Evolutionary conservation across 2,113 vertebrate genomes (phyloP).

Genomic region (Anolis sagrei): DNA sequence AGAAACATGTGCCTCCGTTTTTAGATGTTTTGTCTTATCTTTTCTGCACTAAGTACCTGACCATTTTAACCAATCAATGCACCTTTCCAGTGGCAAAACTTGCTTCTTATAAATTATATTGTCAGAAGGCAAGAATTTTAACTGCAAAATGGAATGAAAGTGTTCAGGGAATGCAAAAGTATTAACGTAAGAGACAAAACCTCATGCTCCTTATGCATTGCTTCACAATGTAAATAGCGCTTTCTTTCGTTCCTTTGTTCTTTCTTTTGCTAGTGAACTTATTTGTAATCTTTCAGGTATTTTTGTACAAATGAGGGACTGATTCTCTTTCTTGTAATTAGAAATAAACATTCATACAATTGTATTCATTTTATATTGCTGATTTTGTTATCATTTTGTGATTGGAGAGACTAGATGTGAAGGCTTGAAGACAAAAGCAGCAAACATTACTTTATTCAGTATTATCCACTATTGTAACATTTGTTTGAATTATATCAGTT

Average conservation of each 20-base stretch:
- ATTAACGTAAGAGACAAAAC: slow-evolving; percentile 84
- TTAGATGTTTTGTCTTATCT: slow-evolving; percentile 80
- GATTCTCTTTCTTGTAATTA: slow-evolving; percentile 98
- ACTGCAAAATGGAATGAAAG: slow-evolving; percentile 79
- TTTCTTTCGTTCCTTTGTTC: not conserved
- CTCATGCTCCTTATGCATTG: slow-evolving; percentile 87
- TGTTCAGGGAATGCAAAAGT: slow-evolving; percentile 90
- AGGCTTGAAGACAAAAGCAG: not conserved
- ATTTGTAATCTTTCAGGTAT: slow-evolving; percentile 98
- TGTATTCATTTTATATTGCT: slow-evolving; percentile 79
- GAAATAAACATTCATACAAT: slow-evolving; percentile 97
- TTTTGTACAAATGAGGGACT: slow-evolving; percentile 99
- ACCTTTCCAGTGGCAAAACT: slow-evolving; percentile 71
- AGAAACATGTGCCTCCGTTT: slow-evolving; percentile 84
- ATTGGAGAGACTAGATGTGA: not conserved
- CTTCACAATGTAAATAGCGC: slow-evolving; percentile 90
- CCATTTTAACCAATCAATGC: slow-evolving; percentile 73
- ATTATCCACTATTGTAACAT: not conserved
- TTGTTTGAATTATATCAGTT: too few species aligned
- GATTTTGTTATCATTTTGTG: slow-evolving; percentile 60
- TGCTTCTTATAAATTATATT: slow-evolving; percentile 77
- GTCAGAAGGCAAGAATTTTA: slow-evolving; percentile 79
- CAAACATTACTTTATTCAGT: not conserved
- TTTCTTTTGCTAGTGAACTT: slow-evolving; percentile 88
- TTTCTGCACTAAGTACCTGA: slow-evolving; percentile 82